Evolutionary conservation across 2,797 vertebrate genomes (phyloP).

Genomic region (Thamnophis elegans): DNA sequence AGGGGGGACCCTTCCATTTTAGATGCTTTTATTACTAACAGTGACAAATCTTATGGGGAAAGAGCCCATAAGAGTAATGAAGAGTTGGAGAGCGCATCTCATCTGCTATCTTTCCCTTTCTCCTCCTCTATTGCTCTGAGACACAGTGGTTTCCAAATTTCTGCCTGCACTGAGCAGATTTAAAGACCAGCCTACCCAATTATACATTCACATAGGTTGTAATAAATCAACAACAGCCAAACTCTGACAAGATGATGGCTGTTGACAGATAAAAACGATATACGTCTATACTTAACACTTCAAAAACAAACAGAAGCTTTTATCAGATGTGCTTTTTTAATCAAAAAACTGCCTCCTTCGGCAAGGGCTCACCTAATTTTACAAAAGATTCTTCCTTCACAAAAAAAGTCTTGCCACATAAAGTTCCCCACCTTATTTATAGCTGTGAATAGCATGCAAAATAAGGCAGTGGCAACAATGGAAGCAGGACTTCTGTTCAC

Average conservation of each 20-base stretch:
- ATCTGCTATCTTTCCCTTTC: constrained; percentile 59
- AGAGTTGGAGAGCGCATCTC: constrained; percentile 52
- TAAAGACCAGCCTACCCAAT: constrained; percentile 66
- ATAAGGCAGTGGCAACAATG: constrained; percentile 19
- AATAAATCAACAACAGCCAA: constrained; percentile 72
- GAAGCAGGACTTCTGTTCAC: not conserved
- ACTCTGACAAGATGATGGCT: constrained; percentile 71
- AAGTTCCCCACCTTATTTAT: constrained; percentile 23
- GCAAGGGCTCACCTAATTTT: constrained; percentile 63
- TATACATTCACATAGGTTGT: constrained; percentile 65
- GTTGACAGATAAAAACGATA: constrained; percentile 72
- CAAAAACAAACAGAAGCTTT: constrained; percentile 68
- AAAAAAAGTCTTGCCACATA: constrained; percentile 54
- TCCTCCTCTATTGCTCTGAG: constrained; percentile 48
- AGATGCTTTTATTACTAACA: constrained; percentile 63
- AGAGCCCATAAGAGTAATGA: constrained; percentile 58
- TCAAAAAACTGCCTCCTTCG: constrained; percentile 70
- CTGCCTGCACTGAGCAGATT: constrained; percentile 53
- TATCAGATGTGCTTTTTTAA: constrained; percentile 71
- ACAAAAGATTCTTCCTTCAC: constrained; percentile 57
- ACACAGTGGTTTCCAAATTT: constrained; percentile 63
- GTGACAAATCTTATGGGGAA: constrained; percentile 67
- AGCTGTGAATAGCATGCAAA: constrained; percentile 58
- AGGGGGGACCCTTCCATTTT: constrained; percentile 42
- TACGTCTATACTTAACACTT: constrained; percentile 55